These are phyloP conservation scores for Caiman crocodilus DNA, from an alignment of 2,797 vertebrate genomes.

Conservation along the genomic window DNA sequence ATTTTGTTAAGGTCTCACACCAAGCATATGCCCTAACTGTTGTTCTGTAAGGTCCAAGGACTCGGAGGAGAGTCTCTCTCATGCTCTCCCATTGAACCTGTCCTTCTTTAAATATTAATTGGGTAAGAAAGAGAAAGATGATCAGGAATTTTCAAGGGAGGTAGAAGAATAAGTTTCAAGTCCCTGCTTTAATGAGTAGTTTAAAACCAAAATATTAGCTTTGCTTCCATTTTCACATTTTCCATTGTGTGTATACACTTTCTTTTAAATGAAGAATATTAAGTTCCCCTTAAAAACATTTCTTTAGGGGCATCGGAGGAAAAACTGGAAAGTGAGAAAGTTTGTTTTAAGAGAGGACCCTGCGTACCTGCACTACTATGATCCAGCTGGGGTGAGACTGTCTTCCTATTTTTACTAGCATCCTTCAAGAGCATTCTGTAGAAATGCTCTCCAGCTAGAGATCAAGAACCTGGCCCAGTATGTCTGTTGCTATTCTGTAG, in stretches of 20 bases:
- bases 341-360: constrained; percentile 95
- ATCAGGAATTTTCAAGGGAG: not conserved
- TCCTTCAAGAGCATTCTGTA: not conserved
- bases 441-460: not conserved
- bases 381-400: constrained; percentile 90
- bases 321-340: constrained; percentile 99
- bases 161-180: not conserved
- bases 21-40: not conserved
- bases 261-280: no score
- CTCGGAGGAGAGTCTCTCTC: not conserved
- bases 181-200: not conserved
- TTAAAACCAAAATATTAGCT: not conserved
- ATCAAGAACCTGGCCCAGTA: no score
- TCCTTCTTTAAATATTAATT: not conserved
- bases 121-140: no score
- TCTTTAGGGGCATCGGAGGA: constrained; percentile 92
- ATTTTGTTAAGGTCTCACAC: not conserved
- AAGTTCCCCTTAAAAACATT: not conserved
- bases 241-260: not conserved
- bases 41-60: not conserved
- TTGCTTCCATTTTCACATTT: not conserved
- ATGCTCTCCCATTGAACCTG: not conserved
- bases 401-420: not conserved
- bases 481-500: no score
- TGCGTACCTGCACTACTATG: constrained; percentile 95